Conservation (phyloP, 2,888 invertebrate genomes). For the Nemotelus pantherinus region DNA sequence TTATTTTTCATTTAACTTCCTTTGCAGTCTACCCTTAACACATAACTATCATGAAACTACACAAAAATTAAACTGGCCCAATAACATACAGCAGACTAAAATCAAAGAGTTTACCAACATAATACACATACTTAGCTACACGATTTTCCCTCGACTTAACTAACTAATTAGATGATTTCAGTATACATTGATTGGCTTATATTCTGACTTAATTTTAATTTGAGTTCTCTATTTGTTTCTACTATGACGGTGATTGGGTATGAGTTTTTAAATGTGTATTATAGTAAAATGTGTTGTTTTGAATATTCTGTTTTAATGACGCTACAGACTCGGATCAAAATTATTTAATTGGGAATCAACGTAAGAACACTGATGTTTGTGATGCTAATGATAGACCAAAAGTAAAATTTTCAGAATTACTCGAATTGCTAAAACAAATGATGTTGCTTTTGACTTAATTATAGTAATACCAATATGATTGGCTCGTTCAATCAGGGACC, state of each 20-base stretch:
- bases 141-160: slow-evolving; percentile 17
- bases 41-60: not conserved
- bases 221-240: not conserved
- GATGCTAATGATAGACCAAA: slow-evolving; percentile 1
- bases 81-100: not conserved
- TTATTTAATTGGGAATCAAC: not conserved
- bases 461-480: too few species aligned
- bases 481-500: too few species aligned
- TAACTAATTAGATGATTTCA: too few species aligned
- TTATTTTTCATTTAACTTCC: not conserved
- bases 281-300: not conserved
- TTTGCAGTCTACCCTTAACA: not conserved
- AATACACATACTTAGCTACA: slow-evolving; percentile 6
- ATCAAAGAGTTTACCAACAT: not conserved
- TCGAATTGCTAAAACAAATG: too few species aligned
- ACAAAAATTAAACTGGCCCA: not conserved
- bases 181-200: too few species aligned
- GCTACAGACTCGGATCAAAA: not conserved
- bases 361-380: not conserved
- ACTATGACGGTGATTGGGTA: slow-evolving; percentile 4
- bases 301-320: not conserved
- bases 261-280: not conserved
- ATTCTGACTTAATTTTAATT: not conserved
- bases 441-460: too few species aligned
- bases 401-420: too few species aligned